phyloP scores from a whole-genome alignment of 2,888 invertebrate genomes.

The Eubasilissa splendida region DNA sequence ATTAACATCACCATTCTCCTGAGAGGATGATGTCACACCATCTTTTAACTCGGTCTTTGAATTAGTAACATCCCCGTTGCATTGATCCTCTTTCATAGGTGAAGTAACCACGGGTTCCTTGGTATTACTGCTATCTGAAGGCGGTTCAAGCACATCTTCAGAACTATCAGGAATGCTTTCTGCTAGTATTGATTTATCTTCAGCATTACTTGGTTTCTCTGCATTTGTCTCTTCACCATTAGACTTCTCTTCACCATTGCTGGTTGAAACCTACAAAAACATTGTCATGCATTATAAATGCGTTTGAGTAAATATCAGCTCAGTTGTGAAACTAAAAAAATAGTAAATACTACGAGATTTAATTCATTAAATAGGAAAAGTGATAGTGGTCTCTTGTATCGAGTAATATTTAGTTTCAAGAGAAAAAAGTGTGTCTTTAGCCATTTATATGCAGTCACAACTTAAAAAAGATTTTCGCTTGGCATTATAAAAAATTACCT shows the following conservation, averaged over 20 bases:
- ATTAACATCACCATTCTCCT: constrained; percentile 71
- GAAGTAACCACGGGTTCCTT: constrained; percentile 60
- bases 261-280: constrained; percentile 67
- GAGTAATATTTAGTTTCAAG: neutral
- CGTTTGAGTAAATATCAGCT: neutral
- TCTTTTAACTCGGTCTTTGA: constrained; percentile 67
- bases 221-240: constrained; percentile 40
- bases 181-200: neutral
- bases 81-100: constrained; percentile 61
- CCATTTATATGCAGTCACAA: neutral
- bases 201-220: neutral
- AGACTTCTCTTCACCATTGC: constrained; percentile 60
- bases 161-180: constrained; percentile 68
- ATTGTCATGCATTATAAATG: neutral
- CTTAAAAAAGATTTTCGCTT: neutral
- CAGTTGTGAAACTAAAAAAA: neutral
- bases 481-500: constrained; percentile 24
- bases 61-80: constrained; percentile 70
- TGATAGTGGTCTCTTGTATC: too few species aligned
- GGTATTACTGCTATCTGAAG: constrained; percentile 62
- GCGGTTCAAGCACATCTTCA: constrained; percentile 66
- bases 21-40: constrained; percentile 69
- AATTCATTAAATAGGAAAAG: too few species aligned
- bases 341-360: neutral
- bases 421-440: neutral